phyloP scores from a whole-genome alignment of 2,888 invertebrate genomes.

The Esperia sulphurella region DNA sequence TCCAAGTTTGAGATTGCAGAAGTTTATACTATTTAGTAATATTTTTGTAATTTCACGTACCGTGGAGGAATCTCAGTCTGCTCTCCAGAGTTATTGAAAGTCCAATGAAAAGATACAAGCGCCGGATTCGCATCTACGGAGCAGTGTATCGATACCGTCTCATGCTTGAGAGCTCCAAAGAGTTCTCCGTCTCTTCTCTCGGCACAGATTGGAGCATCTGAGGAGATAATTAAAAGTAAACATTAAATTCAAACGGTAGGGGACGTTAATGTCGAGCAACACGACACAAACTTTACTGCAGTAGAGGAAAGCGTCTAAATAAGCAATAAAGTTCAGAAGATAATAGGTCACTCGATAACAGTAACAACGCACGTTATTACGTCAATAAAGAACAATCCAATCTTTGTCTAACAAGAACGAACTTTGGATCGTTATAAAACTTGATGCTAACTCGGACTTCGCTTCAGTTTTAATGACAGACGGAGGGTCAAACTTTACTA shows the following conservation, averaged over 20 bases:
- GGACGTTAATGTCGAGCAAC: too few species aligned
- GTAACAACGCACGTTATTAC: background rate
- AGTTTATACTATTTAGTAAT: too few species aligned
- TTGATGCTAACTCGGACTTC: slow-evolving; percentile 16
- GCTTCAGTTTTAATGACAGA: slow-evolving; percentile 30
- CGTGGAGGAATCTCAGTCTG: slow-evolving; percentile 88
- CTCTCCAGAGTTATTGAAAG: slow-evolving; percentile 94
- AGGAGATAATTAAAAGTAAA: slow-evolving; percentile 14
- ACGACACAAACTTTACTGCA: too few species aligned
- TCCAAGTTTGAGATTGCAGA: too few species aligned
- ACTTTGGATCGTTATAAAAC: slow-evolving; percentile 17
- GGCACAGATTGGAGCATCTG: slow-evolving; percentile 88
- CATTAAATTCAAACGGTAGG: background rate
- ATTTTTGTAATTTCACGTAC: slow-evolving; percentile 37
- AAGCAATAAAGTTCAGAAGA: too few species aligned
- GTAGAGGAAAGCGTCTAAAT: too few species aligned
- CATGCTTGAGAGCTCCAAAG: slow-evolving; percentile 92
- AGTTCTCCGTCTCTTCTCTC: slow-evolving; percentile 87
- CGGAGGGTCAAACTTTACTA: slow-evolving; percentile 20
- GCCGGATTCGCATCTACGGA: slow-evolving; percentile 94
- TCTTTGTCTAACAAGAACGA: slow-evolving; percentile 6
- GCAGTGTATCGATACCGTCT: slow-evolving; percentile 91
- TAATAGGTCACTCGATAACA: background rate
- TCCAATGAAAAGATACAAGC: slow-evolving; percentile 92
- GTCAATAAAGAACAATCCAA: slow-evolving; percentile 7